A percentile compares a stretch with the other conserved stretches of the same genome.
These are phyloP conservation scores for Rhynchomys soricoides DNA, from an alignment of 2,113 vertebrate genomes.

Conservation along the genomic window DNA sequence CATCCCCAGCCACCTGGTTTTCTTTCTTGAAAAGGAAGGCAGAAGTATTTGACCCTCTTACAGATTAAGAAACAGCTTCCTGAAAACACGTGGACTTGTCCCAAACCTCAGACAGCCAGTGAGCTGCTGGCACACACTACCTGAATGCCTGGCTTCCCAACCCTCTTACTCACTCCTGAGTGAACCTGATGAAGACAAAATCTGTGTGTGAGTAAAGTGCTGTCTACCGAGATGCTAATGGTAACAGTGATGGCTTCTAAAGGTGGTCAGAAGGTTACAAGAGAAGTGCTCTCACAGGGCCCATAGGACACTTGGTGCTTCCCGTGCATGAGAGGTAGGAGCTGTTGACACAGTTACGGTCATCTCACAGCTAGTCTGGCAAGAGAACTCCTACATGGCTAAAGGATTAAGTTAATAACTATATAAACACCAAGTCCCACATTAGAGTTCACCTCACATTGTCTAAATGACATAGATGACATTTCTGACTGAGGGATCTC, in stretches of 20 bases:
- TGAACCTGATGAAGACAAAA: background rate
- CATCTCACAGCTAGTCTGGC: background rate
- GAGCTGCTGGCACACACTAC: background rate
- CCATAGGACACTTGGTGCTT: background rate
- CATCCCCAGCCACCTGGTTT: background rate
- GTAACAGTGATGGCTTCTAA: background rate
- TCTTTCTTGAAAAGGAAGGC: background rate
- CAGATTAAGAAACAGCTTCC: background rate
- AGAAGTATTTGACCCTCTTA: background rate
- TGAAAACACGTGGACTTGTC: background rate
- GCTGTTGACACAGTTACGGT: background rate
- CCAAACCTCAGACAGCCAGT: background rate
- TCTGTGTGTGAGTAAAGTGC: background rate
- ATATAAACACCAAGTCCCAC: slow-evolving; percentile 49
- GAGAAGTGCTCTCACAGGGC: accelerated
- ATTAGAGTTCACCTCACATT: slow-evolving; percentile 15
- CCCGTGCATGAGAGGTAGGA: background rate
- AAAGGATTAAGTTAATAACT: slow-evolving; percentile 53
- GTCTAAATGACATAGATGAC: background rate
- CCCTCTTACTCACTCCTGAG: background rate
- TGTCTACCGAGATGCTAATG: background rate
- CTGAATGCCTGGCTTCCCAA: background rate
- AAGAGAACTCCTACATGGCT: slow-evolving; percentile 5
- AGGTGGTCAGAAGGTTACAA: background rate
- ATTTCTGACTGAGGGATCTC: background rate